Percentiles rank a stretch among this genome's conserved stretches.
Conservation (phyloP, 2,888 invertebrate genomes). For the Eupeodes latifasciatus region DNA sequence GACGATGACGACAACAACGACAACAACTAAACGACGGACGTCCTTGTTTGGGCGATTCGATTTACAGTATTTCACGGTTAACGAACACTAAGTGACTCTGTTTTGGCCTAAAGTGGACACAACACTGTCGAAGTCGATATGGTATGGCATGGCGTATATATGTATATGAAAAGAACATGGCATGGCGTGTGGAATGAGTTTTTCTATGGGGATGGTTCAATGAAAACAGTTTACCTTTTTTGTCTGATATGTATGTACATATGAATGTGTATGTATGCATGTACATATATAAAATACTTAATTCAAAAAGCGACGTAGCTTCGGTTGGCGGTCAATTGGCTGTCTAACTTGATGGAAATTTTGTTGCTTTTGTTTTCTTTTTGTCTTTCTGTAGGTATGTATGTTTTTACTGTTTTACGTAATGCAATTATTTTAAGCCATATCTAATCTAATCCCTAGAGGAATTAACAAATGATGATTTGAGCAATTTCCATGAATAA, state of each 20-base stretch:
- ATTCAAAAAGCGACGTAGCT: slow-evolving; percentile 12
- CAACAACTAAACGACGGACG: not conserved
- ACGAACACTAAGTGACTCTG: slow-evolving; percentile 53
- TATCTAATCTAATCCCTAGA: slow-evolving; percentile 22
- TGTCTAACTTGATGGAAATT: slow-evolving; percentile 15
- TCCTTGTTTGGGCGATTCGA: slow-evolving; percentile 57
- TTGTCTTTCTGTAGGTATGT: not conserved
- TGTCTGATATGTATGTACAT: not conserved
- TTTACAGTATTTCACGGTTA: slow-evolving; percentile 64
- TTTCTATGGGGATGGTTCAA: slow-evolving; percentile 21
- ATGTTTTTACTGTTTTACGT: not conserved
- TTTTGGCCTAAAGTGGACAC: slow-evolving; percentile 14
- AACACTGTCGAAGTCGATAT: not conserved
- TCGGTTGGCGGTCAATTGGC: slow-evolving; percentile 36
- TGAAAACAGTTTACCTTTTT: slow-evolving; percentile 55
- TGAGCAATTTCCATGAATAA: slow-evolving; percentile 12
- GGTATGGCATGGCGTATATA: too few species aligned
- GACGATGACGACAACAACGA: too few species aligned
- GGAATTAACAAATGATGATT: slow-evolving; percentile 23
- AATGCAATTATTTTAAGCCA: slow-evolving; percentile 21
- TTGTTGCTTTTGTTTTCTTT: not conserved
- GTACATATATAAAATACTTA: slow-evolving; percentile 1
- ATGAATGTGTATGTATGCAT: too few species aligned
- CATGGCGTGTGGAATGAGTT: not conserved
- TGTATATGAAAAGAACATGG: not conserved